Evolutionary conservation across 1,140 invertebrate species (phyloP).

Genomic region (Callitettix versicolor): DNA sequence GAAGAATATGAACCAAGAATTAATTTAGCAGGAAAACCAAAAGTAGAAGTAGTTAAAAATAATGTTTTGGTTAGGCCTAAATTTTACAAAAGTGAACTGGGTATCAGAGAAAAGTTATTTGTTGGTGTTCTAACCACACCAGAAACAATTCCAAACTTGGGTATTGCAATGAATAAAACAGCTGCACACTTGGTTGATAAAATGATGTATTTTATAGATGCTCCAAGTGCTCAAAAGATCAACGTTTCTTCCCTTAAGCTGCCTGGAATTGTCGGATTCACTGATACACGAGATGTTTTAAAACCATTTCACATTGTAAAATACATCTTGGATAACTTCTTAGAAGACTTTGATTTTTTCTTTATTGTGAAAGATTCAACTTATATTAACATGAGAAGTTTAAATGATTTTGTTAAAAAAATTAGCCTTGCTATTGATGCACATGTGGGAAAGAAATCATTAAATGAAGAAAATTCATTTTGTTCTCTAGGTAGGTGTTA

Average conservation of each 20-base stretch:
- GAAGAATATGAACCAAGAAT: constrained; percentile 46
- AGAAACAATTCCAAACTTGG: constrained; percentile 54
- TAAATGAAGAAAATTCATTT: constrained; percentile 39
- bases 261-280: constrained; percentile 70
- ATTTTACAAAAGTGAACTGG: constrained; percentile 87
- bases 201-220: constrained; percentile 64
- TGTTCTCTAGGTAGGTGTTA: constrained; percentile 48
- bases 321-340: constrained; percentile 79
- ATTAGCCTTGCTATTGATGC: constrained; percentile 74
- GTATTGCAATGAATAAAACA: constrained; percentile 70
- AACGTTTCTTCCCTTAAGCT: constrained; percentile 45
- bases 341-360: constrained; percentile 84
- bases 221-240: constrained; percentile 47
- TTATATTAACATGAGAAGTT: constrained; percentile 61
- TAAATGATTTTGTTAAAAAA: constrained; percentile 55
- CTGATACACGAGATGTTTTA: constrained; percentile 58
- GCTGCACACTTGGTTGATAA: constrained; percentile 67
- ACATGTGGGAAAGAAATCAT: constrained; percentile 50
- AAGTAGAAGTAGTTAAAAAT: constrained; percentile 37
- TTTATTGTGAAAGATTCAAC: constrained; percentile 71
- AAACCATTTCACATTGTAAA: constrained; percentile 77
- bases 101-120: constrained; percentile 81
- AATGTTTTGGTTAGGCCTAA: constrained; percentile 59
- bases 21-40: constrained; percentile 42
- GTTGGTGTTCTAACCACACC: constrained; percentile 68